Conservation (phyloP, 2,113 vertebrate genomes). For the Macquaria australasica region DNA sequence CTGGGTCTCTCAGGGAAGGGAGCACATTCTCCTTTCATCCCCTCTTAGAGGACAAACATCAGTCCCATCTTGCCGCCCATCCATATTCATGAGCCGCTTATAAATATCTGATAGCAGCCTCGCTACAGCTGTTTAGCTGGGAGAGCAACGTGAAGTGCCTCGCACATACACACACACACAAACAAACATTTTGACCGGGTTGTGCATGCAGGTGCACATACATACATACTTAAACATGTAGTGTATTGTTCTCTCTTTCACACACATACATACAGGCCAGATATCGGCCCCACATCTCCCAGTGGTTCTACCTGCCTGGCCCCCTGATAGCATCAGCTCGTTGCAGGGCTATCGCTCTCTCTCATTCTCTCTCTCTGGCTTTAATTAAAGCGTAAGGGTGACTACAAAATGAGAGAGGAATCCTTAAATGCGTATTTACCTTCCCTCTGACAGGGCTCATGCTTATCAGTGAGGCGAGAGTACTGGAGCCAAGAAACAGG, state of each 20-base stretch:
- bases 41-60: conserved; percentile 90
- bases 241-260: conserved; percentile 32
- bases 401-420: conserved; percentile 84
- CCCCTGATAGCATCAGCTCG: conserved; percentile 83
- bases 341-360: conserved; percentile 75
- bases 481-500: conserved; percentile 63
- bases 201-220: conserved; percentile 13
- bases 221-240: conserved; percentile 37
- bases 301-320: conserved; percentile 54
- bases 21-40: conserved; percentile 88
- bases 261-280: conserved; percentile 36
- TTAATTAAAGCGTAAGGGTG: conserved; percentile 85
- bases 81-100: conserved; percentile 89
- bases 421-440: conserved; percentile 85
- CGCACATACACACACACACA: conserved; percentile 41
- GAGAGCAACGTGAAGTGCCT: conserved; percentile 71
- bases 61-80: conserved; percentile 84
- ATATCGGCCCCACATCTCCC: conserved; percentile 66
- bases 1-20: conserved; percentile 81
- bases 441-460: conserved; percentile 72
- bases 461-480: conserved; percentile 79
- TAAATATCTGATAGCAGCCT: conserved; percentile 88
- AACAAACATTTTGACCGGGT: conserved; percentile 23
- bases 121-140: conserved; percentile 85
- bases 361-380: conserved; percentile 55